Conservation (phyloP, 1,140 invertebrate genomes). For the Micrasema minimum region DNA sequence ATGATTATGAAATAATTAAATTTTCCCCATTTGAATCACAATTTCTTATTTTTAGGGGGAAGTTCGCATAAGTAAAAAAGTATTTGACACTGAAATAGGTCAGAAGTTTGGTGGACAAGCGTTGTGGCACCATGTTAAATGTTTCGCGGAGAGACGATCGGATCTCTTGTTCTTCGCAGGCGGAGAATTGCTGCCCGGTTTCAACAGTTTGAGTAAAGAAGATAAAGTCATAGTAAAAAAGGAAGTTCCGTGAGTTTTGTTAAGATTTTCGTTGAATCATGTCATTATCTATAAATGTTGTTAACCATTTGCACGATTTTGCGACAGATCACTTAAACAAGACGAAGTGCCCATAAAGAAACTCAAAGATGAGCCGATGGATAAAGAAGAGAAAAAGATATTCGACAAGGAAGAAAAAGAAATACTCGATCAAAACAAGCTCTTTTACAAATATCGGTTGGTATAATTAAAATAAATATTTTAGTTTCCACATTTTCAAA, state of each 20-base stretch:
- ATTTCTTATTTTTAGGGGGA: constrained; percentile 76
- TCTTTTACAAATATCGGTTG: constrained; percentile 79
- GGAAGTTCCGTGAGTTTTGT: constrained; percentile 71
- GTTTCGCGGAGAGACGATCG: constrained; percentile 84
- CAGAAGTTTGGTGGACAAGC: constrained; percentile 83
- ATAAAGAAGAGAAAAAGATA: constrained; percentile 64
- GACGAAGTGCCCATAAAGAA: constrained; percentile 75
- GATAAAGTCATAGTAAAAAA: constrained; percentile 78
- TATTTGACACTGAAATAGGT: constrained; percentile 84
- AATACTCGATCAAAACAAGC: constrained; percentile 81
- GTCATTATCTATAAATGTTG: background rate
- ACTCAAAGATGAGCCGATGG: constrained; percentile 72
- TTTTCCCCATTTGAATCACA: too few relatives aligned
- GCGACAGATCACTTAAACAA: constrained; percentile 66
- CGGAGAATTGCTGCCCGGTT: constrained; percentile 80
- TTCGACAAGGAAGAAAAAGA: constrained; percentile 66
- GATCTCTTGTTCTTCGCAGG: constrained; percentile 81
- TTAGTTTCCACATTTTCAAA: background rate
- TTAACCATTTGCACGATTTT: background rate
- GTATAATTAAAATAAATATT: background rate
- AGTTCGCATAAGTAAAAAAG: constrained; percentile 86
- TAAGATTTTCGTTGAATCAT: background rate
- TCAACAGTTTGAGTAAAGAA: constrained; percentile 75
- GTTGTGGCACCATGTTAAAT: constrained; percentile 92
- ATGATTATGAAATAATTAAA: too few relatives aligned